A percentile compares a stretch with the other conserved stretches of the same genome.
Evolutionary conservation across 2,113 vertebrate species (phyloP).

Genomic region (Neomonachus schauinslandi): DNA sequence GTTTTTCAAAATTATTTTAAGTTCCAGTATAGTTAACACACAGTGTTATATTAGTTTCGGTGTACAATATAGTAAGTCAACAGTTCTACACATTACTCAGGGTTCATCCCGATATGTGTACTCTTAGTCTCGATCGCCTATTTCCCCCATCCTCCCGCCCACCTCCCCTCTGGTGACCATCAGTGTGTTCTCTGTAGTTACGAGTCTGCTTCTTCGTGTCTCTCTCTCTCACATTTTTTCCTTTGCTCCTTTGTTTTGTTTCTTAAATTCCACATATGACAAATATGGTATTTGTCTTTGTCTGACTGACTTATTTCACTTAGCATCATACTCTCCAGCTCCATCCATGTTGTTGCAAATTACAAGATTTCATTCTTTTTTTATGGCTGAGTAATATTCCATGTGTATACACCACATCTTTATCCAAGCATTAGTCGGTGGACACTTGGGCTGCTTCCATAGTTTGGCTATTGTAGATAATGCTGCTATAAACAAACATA

Average conservation of each 20-base stretch:
- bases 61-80: neutral
- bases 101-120: neutral
- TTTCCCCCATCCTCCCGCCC: neutral
- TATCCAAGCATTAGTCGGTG: fast-evolving
- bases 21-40: neutral
- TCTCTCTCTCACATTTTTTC: neutral
- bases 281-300: neutral
- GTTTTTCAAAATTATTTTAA: neutral
- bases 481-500: no score
- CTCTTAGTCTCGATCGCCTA: neutral
- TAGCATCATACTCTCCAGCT: neutral
- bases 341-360: neutral
- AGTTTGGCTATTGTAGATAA: neutral
- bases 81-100: neutral
- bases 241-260: neutral
- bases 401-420: neutral
- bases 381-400: neutral
- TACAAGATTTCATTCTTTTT: neutral
- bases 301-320: neutral
- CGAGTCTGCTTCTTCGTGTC: neutral
- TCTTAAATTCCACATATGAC: neutral
- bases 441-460: neutral
- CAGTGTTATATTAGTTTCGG: neutral
- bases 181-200: neutral
- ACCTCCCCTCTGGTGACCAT: neutral